These are phyloP conservation scores for Psococerastis gibbosa DNA, from an alignment of 2,888 invertebrate genomes.

Conservation along the genomic window DNA sequence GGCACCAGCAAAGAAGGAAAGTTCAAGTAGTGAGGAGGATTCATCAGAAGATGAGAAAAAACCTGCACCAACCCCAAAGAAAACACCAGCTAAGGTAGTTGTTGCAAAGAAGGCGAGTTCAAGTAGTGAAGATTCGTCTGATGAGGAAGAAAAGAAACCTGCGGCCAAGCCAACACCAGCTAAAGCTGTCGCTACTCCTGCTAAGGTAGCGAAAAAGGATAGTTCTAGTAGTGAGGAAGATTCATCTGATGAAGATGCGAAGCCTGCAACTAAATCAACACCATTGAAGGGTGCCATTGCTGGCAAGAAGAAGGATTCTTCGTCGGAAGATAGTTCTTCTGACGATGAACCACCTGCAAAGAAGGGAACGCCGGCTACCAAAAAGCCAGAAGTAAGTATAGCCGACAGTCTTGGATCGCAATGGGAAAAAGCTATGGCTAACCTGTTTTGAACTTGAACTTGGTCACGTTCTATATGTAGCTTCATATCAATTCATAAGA, in stretches of 20 bases:
- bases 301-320: conserved; percentile 18
- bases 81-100: not conserved
- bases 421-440: no score
- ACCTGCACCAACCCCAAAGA: not conserved
- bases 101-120: not conserved
- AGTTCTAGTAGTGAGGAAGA: not conserved
- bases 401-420: no score
- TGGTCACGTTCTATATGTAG: no score
- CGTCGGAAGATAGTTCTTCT: conserved; percentile 19
- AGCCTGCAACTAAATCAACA: not conserved
- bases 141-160: conserved; percentile 4
- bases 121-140: conserved; percentile 7
- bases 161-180: not conserved
- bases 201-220: not conserved
- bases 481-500: no score
- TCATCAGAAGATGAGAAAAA: not conserved
- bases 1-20: not conserved
- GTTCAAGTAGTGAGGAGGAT: not conserved
- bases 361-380: conserved; percentile 17
- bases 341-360: conserved; percentile 18
- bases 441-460: no score
- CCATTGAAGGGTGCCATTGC: not conserved
- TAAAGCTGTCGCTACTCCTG: not conserved
- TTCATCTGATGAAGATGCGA: conserved; percentile 1
- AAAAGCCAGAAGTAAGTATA: no score